These are phyloP conservation scores for Agonum fuliginosum DNA, from an alignment of 2,888 invertebrate genomes.

Conservation along the genomic window DNA sequence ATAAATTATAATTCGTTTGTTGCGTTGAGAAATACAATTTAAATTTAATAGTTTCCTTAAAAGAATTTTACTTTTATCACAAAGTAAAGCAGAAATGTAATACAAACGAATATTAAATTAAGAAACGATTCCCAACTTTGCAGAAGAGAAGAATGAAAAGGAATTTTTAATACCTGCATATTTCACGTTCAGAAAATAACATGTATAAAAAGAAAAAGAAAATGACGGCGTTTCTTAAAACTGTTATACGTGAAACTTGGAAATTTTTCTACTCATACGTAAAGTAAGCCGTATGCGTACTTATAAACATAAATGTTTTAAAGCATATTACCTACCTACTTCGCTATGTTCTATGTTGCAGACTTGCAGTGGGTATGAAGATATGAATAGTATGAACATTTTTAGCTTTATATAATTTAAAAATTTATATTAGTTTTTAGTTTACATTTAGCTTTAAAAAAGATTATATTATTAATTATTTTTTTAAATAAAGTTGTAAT, in stretches of 20 bases:
- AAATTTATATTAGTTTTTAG: no score
- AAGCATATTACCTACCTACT: no score
- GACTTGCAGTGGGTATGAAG: no score
- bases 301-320: no score
- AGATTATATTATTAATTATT: no score
- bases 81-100: background rate
- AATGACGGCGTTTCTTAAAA: background rate
- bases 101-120: conserved; percentile 29
- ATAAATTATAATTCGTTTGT: background rate
- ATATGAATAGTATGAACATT: no score
- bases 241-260: background rate
- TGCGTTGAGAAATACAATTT: background rate
- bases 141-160: background rate
- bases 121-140: conserved; percentile 30
- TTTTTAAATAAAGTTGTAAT: no score
- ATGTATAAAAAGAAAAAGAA: background rate
- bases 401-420: no score
- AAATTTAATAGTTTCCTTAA: conserved; percentile 10
- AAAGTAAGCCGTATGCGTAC: no score
- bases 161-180: conserved; percentile 44
- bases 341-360: no score
- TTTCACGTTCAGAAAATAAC: conserved; percentile 26
- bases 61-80: conserved; percentile 11
- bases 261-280: background rate
- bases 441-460: no score